Base-by-base conservation (phyloP, 2,888 invertebrate species). In the Epistrophella euchroma region DNA sequence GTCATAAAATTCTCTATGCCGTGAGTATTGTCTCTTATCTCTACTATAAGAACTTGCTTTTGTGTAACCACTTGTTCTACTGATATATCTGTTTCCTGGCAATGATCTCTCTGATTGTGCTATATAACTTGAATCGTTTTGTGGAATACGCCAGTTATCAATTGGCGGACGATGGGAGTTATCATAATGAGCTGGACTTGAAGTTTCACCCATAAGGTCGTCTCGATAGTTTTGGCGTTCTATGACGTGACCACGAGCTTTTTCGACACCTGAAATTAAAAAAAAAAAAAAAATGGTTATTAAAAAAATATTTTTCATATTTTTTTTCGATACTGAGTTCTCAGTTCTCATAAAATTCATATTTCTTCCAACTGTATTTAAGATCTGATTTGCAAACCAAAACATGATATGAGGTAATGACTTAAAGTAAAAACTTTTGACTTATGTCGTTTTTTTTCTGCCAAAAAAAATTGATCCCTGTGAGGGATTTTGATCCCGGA, bases 211-310 rank as follows among this genome's bases (percentile, higher is more conserved):
- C 25, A 25, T 15, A 15, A 80, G 64, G 17, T 52, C 11, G 35
- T 70, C 3, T 45, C 22, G 68, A 89, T 95, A 96, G 84, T 93
- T 93, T 2, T 91, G 89, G 11, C 96, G 93, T 91, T 96, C 96
- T 40, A 96, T 95, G 81, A 93, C 89, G 90, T 96, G 94, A 0
- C 96, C 96, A 10, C 96, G 94, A 3, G 96, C 95, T 22, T 90
- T 91, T 90, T 94, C 93, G 89, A 96, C 95, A 88, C 91, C 96
- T 96, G 91, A 50, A 91, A 84, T 86, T 7, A 0, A 37, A 40
- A 40, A 11, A 25, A 2, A 25, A 25, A 25, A 25, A 25, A 1
- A 1, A 32, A 32, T 5, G 6, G 0, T 32, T 7, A 35, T 35
- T 11, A 15, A 13, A 40, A 15, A 15, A 15, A 5, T 37, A 37